Conservation (phyloP, 2,888 invertebrate species). For the Tetragonisca angustula region DNA sequence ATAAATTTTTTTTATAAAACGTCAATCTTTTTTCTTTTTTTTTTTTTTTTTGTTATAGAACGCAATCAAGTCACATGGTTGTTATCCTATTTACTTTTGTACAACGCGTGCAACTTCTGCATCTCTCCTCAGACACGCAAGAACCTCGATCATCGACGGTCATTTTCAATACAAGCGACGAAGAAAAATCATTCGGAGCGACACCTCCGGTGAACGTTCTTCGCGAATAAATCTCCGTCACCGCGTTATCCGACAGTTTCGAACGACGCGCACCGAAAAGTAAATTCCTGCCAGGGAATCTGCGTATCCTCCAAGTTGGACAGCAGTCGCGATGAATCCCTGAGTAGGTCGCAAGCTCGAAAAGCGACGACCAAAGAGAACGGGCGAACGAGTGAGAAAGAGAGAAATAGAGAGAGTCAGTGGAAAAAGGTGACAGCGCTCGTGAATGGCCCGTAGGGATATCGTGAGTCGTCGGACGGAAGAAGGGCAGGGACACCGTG, state of each 20-base stretch:
- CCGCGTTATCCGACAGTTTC: constrained; percentile 20
- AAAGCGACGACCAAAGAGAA: not conserved
- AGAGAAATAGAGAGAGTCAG: not conserved
- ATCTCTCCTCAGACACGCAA: too few species aligned
- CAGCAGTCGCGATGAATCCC: constrained; percentile 45
- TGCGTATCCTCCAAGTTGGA: constrained; percentile 31
- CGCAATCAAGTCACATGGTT: too few species aligned
- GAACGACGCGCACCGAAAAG: constrained; percentile 21
- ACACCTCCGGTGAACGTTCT: too few species aligned
- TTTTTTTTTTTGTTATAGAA: too few species aligned
- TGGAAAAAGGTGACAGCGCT: constrained; percentile 38
- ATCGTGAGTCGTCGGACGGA: constrained; percentile 60
- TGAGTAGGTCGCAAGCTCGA: constrained; percentile 30
- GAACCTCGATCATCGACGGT: too few species aligned
- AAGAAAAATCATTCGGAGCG: too few species aligned
- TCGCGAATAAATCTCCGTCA: constrained; percentile 40
- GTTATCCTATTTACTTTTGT: too few species aligned
- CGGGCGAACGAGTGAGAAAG: not conserved
- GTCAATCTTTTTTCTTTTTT: too few species aligned
- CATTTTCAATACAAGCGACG: too few species aligned
- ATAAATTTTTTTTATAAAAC: too few species aligned
- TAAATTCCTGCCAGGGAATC: constrained; percentile 34
- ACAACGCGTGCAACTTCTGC: too few species aligned
- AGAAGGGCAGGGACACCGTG: constrained; percentile 59
- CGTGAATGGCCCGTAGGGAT: constrained; percentile 68